Base-by-base conservation (phyloP, 92 coral and sea anemone genomes). In the Porites rus region DNA sequence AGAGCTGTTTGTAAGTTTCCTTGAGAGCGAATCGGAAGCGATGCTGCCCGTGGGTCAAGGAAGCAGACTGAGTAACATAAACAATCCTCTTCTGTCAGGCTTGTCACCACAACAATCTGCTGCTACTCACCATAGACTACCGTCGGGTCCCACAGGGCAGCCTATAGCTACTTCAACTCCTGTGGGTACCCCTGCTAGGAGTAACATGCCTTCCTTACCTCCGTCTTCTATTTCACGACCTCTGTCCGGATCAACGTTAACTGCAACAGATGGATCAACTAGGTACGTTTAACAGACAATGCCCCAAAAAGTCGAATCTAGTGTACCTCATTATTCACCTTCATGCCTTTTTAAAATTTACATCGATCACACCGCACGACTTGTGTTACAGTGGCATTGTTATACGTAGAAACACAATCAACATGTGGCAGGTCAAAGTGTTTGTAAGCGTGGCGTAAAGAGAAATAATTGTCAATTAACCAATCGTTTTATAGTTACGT, bases 1-100 rank as follows among this genome's bases (percentile, higher is more conserved):
- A 50, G 99, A 96, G 89, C 75, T 96, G 86, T 96, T 96, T 64
- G 99, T 96, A 22, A 96, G 95, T 83, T 96, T 96, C 89, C 90
- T 96, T 85, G 94, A 96, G 88, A 92, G 94, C 78, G 99, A 96
- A 79, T 96, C 99, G 6, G 99, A 96, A 77, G 88, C 61, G 46
- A 78, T 78, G 53, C 84, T 84, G 53, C 83, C 90, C 46, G 84
- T 84, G 17, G 86, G 89, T 64, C 51, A 82, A 2, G 65, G 78
- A 19, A 81, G 75, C 11, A 60, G 51, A 69, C 63, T 64, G 18
- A 61, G 67, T 2, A 77, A 81, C 75, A 74, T 80, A 2, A 84
- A 69, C 31, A 94, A 94, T 75, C 98, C 98, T 24, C 93, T 94
- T 65, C 77, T 94, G 54, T 72, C 93, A 43, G 98, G 95, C 1